Percentiles rank a stretch among this genome's conserved stretches.
These are phyloP conservation scores for Cranoglanis bouderius DNA, from an alignment of 2,113 vertebrate genomes.

Conservation along the genomic window DNA sequence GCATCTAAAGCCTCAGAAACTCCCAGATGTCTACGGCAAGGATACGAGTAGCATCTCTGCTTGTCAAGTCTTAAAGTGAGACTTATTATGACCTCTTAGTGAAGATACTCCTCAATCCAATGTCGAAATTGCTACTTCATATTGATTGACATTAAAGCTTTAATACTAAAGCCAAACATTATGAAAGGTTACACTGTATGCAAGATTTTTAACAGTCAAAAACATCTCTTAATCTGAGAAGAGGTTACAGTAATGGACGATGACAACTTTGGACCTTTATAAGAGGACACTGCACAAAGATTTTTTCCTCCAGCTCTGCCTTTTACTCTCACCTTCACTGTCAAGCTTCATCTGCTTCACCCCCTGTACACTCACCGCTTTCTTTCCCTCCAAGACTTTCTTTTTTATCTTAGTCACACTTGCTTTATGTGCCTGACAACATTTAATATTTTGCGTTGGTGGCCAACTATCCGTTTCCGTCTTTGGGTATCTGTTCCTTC, in stretches of 20 bases:
- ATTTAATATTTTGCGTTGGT: conserved; percentile 13
- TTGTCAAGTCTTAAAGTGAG: not conserved
- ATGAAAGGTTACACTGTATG: not conserved
- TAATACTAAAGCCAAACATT: not conserved
- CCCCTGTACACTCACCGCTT: not conserved
- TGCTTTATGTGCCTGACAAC: conserved; percentile 29
- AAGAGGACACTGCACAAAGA: conserved; percentile 3
- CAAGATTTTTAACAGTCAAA: not conserved
- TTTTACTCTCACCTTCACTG: conserved; percentile 49
- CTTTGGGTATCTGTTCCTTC: not conserved
- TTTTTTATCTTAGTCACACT: conserved; percentile 39
- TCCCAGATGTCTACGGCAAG: not conserved
- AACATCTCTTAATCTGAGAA: not conserved
- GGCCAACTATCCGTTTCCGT: not conserved
- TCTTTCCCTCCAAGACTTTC: conserved; percentile 15
- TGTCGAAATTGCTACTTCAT: not conserved
- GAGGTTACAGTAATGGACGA: conserved; percentile 1
- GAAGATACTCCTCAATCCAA: not conserved
- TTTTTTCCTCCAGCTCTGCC: conserved; percentile 32
- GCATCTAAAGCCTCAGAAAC: not conserved
- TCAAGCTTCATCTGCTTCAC: conserved; percentile 46
- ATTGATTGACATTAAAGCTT: not conserved
- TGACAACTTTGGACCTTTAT: conserved; percentile 10
- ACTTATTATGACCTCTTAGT: not conserved
- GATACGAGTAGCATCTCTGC: not conserved